A percentile compares a stretch with the other conserved stretches of the same genome.
Conservation (phyloP, 2,888 invertebrate genomes). For the Abrostola tripartita region DNA sequence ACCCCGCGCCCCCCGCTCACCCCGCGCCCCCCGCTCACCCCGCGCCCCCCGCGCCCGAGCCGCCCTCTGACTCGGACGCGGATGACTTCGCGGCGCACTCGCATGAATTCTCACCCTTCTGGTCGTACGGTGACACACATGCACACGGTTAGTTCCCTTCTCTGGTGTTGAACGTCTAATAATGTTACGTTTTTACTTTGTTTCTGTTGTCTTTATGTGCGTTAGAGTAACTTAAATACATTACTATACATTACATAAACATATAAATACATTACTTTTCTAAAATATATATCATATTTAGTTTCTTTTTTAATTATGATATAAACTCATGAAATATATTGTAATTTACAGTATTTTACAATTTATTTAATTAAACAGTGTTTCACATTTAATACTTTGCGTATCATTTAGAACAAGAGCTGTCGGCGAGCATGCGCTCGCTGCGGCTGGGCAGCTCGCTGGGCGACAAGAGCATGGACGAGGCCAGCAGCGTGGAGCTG, state of each 20-base stretch:
- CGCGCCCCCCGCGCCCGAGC: constrained; percentile 23
- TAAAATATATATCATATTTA: neutral
- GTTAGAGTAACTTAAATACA: too few species aligned
- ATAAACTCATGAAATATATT: too few species aligned
- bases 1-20: constrained; percentile 23
- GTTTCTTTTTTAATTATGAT: neutral
- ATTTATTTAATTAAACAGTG: too few species aligned
- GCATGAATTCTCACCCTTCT: constrained; percentile 61
- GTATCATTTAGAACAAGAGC: constrained; percentile 34
- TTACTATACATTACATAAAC: too few species aligned
- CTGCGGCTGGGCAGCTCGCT: constrained; percentile 33
- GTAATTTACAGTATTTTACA: too few species aligned
- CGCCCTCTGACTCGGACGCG: constrained; percentile 20
- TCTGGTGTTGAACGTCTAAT: neutral
- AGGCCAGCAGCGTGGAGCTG: constrained; percentile 61
- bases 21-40: constrained; percentile 11
- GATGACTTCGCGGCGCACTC: constrained; percentile 25
- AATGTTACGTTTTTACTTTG: neutral
- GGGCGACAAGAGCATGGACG: constrained; percentile 44
- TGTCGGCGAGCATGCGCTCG: constrained; percentile 35
- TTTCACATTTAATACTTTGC: neutral
- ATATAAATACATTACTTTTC: too few species aligned
- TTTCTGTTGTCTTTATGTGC: neutral
- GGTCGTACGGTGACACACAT: constrained; percentile 54
- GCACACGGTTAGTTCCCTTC: constrained; percentile 17